A percentile compares a stretch with the other conserved stretches of the same genome.
Evolutionary conservation across 2,888 invertebrate genomes (phyloP).

Genomic region (Drosophila villosipedis): DNA sequence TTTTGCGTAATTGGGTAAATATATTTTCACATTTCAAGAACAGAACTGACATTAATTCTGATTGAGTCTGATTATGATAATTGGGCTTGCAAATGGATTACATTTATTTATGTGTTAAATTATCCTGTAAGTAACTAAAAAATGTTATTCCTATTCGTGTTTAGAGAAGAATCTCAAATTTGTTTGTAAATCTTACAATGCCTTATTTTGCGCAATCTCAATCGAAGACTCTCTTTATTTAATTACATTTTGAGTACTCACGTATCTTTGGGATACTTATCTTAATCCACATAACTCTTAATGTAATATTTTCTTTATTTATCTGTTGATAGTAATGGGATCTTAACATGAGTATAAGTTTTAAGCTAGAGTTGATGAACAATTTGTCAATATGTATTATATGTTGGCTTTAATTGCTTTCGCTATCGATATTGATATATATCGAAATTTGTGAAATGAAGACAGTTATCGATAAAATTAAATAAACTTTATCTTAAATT

Average conservation of each 20-base stretch:
- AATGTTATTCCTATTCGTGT: too few species aligned
- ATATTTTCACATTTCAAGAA: neutral
- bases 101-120: too few species aligned
- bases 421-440: neutral
- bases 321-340: neutral
- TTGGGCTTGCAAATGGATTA: too few species aligned
- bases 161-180: too few species aligned
- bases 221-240: too few species aligned
- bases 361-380: neutral
- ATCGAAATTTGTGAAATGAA: neutral
- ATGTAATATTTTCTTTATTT: neutral
- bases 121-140: too few species aligned
- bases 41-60: neutral
- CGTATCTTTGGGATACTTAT: neutral
- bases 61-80: neutral
- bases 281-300: neutral
- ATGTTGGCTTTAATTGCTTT: neutral
- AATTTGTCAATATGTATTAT: neutral
- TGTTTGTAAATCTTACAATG: neutral
- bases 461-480: neutral
- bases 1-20: neutral
- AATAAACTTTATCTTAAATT: neutral
- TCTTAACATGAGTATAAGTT: accelerated
- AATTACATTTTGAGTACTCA: neutral
- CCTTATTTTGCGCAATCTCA: too few species aligned